Evolutionary conservation across 2,888 invertebrate species (phyloP).

Genomic region (Mongoloraphidia duomilia): DNA sequence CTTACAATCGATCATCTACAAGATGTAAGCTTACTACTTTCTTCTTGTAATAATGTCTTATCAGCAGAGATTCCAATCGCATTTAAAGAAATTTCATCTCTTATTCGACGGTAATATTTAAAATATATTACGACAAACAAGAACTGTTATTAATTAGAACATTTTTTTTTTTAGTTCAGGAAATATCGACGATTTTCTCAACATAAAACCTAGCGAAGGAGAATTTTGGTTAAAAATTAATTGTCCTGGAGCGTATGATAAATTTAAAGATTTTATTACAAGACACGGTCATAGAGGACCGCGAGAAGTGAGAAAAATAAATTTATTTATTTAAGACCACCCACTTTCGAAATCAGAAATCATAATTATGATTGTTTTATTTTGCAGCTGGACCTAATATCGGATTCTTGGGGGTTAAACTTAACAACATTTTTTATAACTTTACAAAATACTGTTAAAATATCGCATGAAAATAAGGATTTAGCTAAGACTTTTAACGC

Average conservation of each 20-base stretch:
- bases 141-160: not conserved
- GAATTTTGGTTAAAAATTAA: conserved; percentile 43
- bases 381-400: conserved; percentile 48
- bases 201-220: conserved; percentile 33
- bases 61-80: conserved; percentile 57
- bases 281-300: conserved; percentile 56
- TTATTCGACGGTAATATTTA: conserved; percentile 1
- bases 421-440: conserved; percentile 45
- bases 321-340: too few relatives aligned
- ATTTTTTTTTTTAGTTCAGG: conserved; percentile 31
- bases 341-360: too few relatives aligned
- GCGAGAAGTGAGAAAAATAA: conserved; percentile 36
- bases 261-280: conserved; percentile 43
- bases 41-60: conserved; percentile 50
- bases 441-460: conserved; percentile 32
- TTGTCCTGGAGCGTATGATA: conserved; percentile 29
- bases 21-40: conserved; percentile 53
- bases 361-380: conserved; percentile 3
- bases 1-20: conserved; percentile 48
- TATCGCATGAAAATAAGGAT: too few relatives aligned
- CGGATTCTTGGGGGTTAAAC: conserved; percentile 50
- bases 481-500: too few relatives aligned
- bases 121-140: not conserved
- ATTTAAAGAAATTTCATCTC: conserved; percentile 1
- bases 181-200: conserved; percentile 33